A percentile compares a stretch with the other conserved stretches of the same genome.
These are phyloP conservation scores for Lophura swinhoii DNA, from an alignment of 2,797 vertebrate species.

Conservation along the genomic window DNA sequence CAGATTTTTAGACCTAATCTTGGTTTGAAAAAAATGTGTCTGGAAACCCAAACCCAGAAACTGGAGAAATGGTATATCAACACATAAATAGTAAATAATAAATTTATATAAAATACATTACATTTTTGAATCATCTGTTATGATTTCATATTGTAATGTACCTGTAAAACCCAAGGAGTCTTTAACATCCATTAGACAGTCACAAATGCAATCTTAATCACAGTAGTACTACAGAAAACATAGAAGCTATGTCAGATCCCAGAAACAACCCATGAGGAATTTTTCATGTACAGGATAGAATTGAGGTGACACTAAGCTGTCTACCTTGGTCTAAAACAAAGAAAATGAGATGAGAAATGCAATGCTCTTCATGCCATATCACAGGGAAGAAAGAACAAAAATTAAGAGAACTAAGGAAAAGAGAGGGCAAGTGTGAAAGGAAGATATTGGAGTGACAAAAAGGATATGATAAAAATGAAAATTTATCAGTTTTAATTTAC, in stretches of 20 bases:
- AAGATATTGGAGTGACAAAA: background rate
- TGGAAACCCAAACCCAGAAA: background rate
- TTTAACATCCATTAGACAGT: background rate
- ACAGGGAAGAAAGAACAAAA: background rate
- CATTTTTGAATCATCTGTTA: background rate
- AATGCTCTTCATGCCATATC: background rate
- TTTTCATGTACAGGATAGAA: background rate
- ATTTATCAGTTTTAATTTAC: background rate
- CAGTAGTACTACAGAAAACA: background rate
- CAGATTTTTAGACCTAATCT: background rate
- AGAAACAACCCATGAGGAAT: background rate
- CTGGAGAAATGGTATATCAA: background rate
- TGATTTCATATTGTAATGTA: background rate
- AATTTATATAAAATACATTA: background rate
- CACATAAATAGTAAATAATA: background rate
- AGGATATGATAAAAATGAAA: background rate
- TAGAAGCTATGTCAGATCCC: background rate
- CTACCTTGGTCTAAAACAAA: background rate
- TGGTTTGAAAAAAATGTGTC: background rate
- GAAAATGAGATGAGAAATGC: background rate
- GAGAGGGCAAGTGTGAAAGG: rapidly evolving
- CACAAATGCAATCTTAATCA: background rate
- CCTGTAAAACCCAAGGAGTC: background rate
- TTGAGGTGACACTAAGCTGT: background rate
- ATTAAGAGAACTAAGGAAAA: background rate